phyloP scores from a whole-genome alignment of 1,140 invertebrate species.

The Oedothorax gibbosus region DNA sequence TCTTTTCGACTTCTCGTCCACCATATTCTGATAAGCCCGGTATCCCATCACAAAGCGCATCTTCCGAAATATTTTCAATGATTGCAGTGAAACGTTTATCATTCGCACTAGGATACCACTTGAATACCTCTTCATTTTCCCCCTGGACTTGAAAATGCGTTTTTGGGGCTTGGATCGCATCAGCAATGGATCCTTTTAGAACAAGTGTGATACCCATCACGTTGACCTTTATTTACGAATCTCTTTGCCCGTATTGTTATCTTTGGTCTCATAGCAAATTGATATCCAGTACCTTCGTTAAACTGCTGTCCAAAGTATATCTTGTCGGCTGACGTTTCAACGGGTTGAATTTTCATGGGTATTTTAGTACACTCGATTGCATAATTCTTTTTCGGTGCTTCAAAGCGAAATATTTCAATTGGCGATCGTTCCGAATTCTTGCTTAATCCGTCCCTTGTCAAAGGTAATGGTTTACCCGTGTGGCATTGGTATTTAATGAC shows the following conservation, averaged over 20 bases:
- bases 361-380: background rate
- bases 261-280: background rate
- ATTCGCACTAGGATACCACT: no score
- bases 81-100: no score
- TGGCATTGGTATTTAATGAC: constrained; percentile 19
- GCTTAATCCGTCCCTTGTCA: constrained; percentile 7
- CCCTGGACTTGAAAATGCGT: background rate
- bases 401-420: constrained; percentile 29
- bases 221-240: no score
- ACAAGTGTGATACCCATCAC: no score
- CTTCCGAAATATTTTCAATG: no score
- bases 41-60: no score
- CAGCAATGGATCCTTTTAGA: no score
- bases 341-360: background rate
- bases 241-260: no score
- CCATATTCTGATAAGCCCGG: no score
- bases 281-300: constrained; percentile 27
- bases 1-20: no score
- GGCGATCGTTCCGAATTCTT: constrained; percentile 14
- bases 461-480: background rate
- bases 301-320: constrained; percentile 47
- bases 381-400: constrained; percentile 39
- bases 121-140: background rate
- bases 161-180: no score
- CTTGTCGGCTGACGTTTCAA: constrained; percentile 15